Evolutionary conservation across 1,140 invertebrate genomes (phyloP).

Genomic region (Ganaspis sp.): DNA sequence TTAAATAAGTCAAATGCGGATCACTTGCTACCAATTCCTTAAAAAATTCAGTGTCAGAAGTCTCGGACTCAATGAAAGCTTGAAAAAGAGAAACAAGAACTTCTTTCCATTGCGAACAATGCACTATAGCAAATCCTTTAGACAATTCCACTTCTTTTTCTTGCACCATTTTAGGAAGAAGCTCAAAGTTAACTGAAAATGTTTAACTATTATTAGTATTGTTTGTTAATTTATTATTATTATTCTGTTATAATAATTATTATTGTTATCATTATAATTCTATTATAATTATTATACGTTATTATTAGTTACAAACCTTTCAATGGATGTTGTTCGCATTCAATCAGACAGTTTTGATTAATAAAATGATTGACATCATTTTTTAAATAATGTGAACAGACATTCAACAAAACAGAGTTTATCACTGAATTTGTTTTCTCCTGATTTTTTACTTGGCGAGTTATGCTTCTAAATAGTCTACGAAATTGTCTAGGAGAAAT

Average conservation of each 20-base stretch:
- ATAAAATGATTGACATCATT: constrained; percentile 60
- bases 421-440: constrained; percentile 46
- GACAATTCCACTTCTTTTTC: constrained; percentile 74
- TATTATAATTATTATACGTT: too few relatives aligned
- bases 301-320: constrained; percentile 68
- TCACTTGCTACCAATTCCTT: constrained; percentile 65
- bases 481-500: constrained; percentile 62
- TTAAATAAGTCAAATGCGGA: constrained; percentile 73
- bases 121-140: constrained; percentile 74
- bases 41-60: constrained; percentile 34
- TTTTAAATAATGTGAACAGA: constrained; percentile 58
- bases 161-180: constrained; percentile 76
- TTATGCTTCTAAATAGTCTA: constrained; percentile 64
- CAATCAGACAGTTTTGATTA: constrained; percentile 50
- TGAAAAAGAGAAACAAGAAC: constrained; percentile 75
- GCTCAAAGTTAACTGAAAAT: constrained; percentile 75
- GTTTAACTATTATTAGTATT: too few relatives aligned
- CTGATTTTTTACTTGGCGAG: constrained; percentile 51
- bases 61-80: constrained; percentile 68
- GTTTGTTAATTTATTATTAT: too few relatives aligned
- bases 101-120: constrained; percentile 79
- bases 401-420: constrained; percentile 47
- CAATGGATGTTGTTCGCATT: constrained; percentile 57
- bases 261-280: too few relatives aligned
- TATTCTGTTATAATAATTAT: too few relatives aligned